Evolutionary conservation across 2,888 invertebrate species (phyloP), one percentile per base, ranked within the genome.

Genomic region (Aporophyla lueneburgensis): DNA sequence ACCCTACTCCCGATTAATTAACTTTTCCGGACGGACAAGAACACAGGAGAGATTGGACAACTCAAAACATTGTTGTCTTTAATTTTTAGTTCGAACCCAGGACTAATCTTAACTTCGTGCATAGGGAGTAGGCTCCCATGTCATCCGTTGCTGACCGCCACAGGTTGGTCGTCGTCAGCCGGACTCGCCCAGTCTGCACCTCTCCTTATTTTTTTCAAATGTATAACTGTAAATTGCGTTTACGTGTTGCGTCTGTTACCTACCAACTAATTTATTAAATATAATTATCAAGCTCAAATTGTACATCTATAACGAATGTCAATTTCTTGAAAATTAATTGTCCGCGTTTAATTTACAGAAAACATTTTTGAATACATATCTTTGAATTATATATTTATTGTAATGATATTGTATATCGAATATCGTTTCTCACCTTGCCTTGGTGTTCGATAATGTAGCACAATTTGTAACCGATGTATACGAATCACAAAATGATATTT

Each of bases 401-500:
- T 92, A 91, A 88, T 89, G 80, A 89, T 93, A 91, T 90, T 92
- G 91, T 92, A 91, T 90, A 87, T 93, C 92, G 92, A 88, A 94
- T 95, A 93, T 93, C 92, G 91, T 94, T 94, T 87, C 86, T 91
- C 95, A 95, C 95, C 95, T 95, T 95, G 96, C 96, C 96, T 96
- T 96, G 94, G 96, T 96, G 96, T 96, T 96, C 94, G 94, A 89
- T 94, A 93, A 91, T 91, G 93, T 96, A 96, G 96, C 96, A 96
- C 96, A 96, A 96, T 95, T 88, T 96, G 96, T 95, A 96, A 96
- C 96, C 96, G 92, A 96, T 96, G 96, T 96, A 96, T 96, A 96
- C 96, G 96, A 96, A 88, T 90, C 91, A 94, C 93, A 93, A 93
- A 93, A 94, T 94, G 92, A 95, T 96, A 96, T 96, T 96, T 95